A percentile compares a stretch with the other conserved stretches of the same genome.
These are phyloP conservation scores for Trichomycterus rosablanca DNA, from an alignment of 2,113 vertebrate species.

Conservation along the genomic window DNA sequence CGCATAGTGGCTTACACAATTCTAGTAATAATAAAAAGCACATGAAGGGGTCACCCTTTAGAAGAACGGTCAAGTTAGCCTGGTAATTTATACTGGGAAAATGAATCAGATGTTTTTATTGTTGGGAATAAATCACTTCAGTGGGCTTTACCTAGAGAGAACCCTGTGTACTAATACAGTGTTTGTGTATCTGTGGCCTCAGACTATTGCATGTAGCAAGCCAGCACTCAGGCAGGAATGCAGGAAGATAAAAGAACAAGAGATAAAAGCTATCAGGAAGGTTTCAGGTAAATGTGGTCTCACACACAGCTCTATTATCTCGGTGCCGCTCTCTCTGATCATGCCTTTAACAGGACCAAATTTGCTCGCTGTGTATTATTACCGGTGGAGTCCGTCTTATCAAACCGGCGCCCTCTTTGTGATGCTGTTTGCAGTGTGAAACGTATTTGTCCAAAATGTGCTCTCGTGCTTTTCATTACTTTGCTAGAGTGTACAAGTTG, in stretches of 20 bases:
- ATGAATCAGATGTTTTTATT: no score
- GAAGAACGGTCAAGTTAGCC: no score
- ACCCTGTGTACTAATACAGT: no score
- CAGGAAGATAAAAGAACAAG: slow-evolving; percentile 26
- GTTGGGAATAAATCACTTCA: no score
- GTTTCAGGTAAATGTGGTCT: slow-evolving; percentile 17
- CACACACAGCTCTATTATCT: slow-evolving; percentile 30
- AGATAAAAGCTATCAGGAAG: slow-evolving; percentile 24
- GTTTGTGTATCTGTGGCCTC: neutral
- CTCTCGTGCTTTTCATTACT: neutral
- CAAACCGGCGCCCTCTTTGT: slow-evolving; percentile 21
- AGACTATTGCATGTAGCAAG: neutral
- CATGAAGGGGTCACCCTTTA: no score
- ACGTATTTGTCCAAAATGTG: slow-evolving; percentile 18
- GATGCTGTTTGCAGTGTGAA: slow-evolving; percentile 4
- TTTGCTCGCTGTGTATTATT: slow-evolving; percentile 38
- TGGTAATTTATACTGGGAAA: no score
- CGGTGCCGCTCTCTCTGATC: slow-evolving; percentile 21
- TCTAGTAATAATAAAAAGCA: no score
- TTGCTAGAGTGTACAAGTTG: slow-evolving; percentile 1
- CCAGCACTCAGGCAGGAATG: neutral
- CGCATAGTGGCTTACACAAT: no score
- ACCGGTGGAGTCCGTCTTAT: slow-evolving; percentile 31
- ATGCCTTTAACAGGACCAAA: slow-evolving; percentile 44
- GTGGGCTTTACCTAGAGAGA: no score